Percentiles rank a stretch among this genome's conserved stretches.
phyloP scores from a whole-genome alignment of 1,140 invertebrate genomes.

The Drosophila carrolli region DNA sequence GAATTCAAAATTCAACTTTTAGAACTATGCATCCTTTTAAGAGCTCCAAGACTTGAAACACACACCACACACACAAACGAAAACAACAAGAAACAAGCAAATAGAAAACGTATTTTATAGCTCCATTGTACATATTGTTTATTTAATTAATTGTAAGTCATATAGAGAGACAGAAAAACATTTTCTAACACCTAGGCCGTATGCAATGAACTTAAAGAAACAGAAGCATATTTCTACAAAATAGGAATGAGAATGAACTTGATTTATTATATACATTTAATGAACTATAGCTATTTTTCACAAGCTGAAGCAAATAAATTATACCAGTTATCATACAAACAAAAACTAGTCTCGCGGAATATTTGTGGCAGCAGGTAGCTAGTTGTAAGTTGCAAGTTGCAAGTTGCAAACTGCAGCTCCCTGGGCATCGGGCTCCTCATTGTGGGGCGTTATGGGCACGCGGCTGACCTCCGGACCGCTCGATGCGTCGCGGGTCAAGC shows the following conservation, averaged over 20 bases:
- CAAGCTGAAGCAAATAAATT: constrained; percentile 75
- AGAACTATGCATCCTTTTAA: constrained; percentile 52
- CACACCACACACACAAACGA: constrained; percentile 25
- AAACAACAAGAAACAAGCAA: constrained; percentile 22
- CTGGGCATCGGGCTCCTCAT: neutral
- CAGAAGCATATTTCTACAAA: constrained; percentile 36
- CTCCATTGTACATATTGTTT: constrained; percentile 75
- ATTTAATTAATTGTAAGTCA: constrained; percentile 70
- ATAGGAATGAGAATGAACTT: constrained; percentile 62
- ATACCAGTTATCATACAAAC: constrained; percentile 66
- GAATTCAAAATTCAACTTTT: constrained; percentile 72
- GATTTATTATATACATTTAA: constrained; percentile 74
- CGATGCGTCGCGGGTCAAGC: constrained; percentile 68
- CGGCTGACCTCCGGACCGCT: constrained; percentile 59
- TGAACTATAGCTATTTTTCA: constrained; percentile 77
- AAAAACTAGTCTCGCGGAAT: constrained; percentile 2
- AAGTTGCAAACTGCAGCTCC: constrained; percentile 1
- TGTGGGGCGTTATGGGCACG: constrained; percentile 50
- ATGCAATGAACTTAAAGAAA: constrained; percentile 65
- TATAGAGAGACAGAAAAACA: constrained; percentile 27
- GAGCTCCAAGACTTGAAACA: constrained; percentile 77
- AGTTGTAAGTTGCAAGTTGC: constrained; percentile 6
- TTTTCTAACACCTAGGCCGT: constrained; percentile 30
- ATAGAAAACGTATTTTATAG: constrained; percentile 38
- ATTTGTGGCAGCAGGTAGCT: neutral